Evolutionary conservation across 2,888 invertebrate species (phyloP), one percentile per base, ranked within the genome.

Genomic region (Ernsta delagoae): DNA sequence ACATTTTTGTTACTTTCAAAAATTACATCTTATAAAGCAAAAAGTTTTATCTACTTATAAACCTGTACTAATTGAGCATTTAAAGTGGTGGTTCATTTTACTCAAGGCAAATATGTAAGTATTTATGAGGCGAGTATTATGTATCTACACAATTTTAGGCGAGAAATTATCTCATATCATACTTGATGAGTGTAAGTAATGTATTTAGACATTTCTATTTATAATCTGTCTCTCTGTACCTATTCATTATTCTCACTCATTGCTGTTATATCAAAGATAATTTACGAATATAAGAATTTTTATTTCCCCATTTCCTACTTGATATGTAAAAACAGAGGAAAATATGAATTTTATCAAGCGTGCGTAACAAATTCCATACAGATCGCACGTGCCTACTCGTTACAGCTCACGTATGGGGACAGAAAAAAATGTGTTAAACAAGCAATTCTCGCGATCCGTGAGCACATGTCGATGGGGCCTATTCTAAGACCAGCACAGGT

Each of bases 401-500:
- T 89, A 87, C 84, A 82, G 75, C 85, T 84, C 85, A 84, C 81
- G 85, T 83, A 84, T 85, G 85, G 82, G 86, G 85, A 84, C 85
- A 84, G 84, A 81, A 82, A 5, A 88, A 89, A 88, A 90, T 89
- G 89, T 90, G 89, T 88, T 87, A 88, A 90, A 88, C 89, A 90
- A 90, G 89, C 89, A 86, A 89, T 89, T 89, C 86, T 77, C 85
- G 84, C 79, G 82, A 84, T 85, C 85, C 85, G 83, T 79, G 82
- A 86, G 81, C 83, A 86, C 83, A 87, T 89, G 36, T 36, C 36
- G 36, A 36, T 36, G 36, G 36, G 36, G 36, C 36, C 36, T 36
- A 36, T 36, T 36, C 36, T 36, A 36, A 36, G 36, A n/a, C n/a
- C n/a, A n/a, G n/a, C n/a, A n/a, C n/a, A n/a, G n/a, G n/a, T n/a